Base-by-base conservation (phyloP, 2,888 invertebrate species). In the Synergus japonicus region DNA sequence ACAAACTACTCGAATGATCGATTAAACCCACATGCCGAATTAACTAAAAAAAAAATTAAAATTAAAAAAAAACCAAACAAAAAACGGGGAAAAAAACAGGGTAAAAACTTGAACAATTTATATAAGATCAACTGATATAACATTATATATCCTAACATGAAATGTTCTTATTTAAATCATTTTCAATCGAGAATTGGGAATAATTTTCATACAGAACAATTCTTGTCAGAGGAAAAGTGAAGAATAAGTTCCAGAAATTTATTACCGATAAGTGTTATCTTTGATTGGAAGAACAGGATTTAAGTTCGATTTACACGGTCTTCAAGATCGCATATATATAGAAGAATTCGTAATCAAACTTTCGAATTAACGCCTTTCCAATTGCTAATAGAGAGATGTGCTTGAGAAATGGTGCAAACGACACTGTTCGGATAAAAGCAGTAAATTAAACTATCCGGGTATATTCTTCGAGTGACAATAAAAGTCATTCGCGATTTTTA, bases 1-100 rank as follows among this genome's bases (percentile, higher is more conserved):
- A 73, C 69, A 44, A 46, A 73, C 37, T 73, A 37, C 73, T 49
- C n/a, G 73, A 73, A 58, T 73, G 37, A 73, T 73, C 73, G 73
- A 73, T 18, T 73, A n/a, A 37, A 54, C 15, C 58, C 37, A 18
- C 37, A 29, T 67, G 22, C 22, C 4, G 46, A 22, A 46, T 46
- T 22, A 37, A 54, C 37, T 37, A 37, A 37, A 37, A 37, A 37
- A 37, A 37, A 29, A 29, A 29, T n/a, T n/a, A n/a, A n/a, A n/a
- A n/a, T n/a, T n/a, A 29, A 29, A 29, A 29, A 29, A 29, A 29
- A 29, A 2, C 29, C 3, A 29, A 37, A 37, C 73, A 10, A 41
- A 73, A 67, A 54, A 73, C 9, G n/a, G 18, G 37, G 12, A 10
- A 54, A 37, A 54, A 37, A 54, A 29, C 54, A 37, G 73, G 49